Conservation (phyloP, 2,888 invertebrate species). For the Euzetes globulus region DNA sequence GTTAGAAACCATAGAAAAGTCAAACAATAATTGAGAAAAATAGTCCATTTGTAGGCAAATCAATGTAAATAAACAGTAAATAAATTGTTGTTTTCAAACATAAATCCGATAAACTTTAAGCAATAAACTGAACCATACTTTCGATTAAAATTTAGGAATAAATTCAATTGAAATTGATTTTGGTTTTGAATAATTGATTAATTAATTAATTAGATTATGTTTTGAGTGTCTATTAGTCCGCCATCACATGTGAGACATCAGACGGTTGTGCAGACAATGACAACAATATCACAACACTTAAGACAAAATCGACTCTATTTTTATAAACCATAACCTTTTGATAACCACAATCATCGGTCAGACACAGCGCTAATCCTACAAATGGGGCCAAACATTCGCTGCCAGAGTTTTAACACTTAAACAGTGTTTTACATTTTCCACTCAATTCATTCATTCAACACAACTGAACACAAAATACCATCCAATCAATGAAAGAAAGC, state of each 20-base stretch:
- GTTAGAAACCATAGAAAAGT: background rate
- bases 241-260: conserved; percentile 6
- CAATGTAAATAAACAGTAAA: no score
- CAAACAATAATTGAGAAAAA: background rate
- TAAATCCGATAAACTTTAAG: no score
- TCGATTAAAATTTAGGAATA: no score
- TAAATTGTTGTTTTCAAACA: no score
- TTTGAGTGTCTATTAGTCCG: background rate
- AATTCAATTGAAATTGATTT: no score
- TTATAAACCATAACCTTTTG: background rate
- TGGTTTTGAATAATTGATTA: no score
- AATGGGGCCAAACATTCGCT: background rate
- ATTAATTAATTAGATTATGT: no score
- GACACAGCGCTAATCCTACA: background rate
- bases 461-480: background rate
- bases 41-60: no score
- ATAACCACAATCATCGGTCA: background rate
- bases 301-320: background rate
- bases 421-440: background rate
- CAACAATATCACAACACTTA: background rate
- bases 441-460: background rate
- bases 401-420: background rate
- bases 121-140: no score
- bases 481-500: conserved; percentile 13
- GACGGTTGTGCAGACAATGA: background rate